Evolutionary conservation across 2,888 invertebrate genomes (phyloP).

Genomic region (Listrodromus nycthemerus): DNA sequence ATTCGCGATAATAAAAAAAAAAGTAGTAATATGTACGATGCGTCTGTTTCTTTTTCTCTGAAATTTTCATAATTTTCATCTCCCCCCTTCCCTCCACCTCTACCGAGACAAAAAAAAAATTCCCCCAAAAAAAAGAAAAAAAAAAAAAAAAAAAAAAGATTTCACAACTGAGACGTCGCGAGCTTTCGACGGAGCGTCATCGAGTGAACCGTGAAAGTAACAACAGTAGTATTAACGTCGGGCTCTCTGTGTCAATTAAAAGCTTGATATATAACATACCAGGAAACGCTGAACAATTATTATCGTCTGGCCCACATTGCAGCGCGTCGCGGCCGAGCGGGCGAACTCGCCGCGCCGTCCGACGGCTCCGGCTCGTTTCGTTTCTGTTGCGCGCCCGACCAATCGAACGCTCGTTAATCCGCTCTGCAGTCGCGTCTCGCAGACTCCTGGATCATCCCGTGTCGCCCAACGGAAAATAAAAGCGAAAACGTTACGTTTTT

Average conservation of each 20-base stretch:
- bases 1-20: too few relatives aligned
- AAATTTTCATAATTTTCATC: neutral
- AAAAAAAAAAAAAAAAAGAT: neutral
- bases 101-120: neutral
- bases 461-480: neutral
- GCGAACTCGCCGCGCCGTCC: slow-evolving; percentile 47
- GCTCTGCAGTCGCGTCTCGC: neutral
- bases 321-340: slow-evolving; percentile 59
- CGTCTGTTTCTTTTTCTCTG: too few relatives aligned
- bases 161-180: slow-evolving; percentile 9
- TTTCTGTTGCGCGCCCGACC: slow-evolving; percentile 47
- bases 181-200: slow-evolving; percentile 39
- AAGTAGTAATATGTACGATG: too few relatives aligned
- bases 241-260: slow-evolving; percentile 79
- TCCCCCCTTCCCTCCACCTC: neutral
- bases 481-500: neutral
- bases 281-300: slow-evolving; percentile 82
- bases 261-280: slow-evolving; percentile 77
- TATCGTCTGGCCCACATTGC: slow-evolving; percentile 81
- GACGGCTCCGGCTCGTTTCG: slow-evolving; percentile 70
- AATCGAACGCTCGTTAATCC: slow-evolving; percentile 12
- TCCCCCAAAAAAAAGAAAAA: neutral
- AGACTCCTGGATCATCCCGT: neutral
- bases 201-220: slow-evolving; percentile 45
- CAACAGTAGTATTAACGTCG: slow-evolving; percentile 72